A percentile compares a stretch with the other conserved stretches of the same genome.
Conservation (phyloP, 2,113 vertebrate species). For the Mystacornis crossleyi region DNA sequence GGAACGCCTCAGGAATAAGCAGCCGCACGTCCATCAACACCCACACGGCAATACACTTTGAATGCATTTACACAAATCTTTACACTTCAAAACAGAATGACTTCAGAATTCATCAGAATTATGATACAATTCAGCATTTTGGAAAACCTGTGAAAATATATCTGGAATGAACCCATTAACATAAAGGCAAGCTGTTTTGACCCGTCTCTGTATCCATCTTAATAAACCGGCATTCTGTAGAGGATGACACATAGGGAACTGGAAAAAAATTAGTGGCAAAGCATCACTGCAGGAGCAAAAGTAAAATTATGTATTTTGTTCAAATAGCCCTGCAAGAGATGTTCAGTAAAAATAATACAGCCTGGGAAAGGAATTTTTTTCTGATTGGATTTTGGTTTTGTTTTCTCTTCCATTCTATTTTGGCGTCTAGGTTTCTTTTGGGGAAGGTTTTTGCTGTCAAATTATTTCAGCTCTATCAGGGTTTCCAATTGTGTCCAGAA, state of each 20-base stretch:
- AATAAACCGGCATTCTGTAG: neutral
- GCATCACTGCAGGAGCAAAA: neutral
- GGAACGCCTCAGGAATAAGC: too few relatives aligned
- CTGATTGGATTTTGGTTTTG: neutral
- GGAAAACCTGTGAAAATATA: neutral
- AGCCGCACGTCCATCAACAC: too few relatives aligned
- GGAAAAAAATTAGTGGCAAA: neutral
- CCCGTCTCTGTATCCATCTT: neutral
- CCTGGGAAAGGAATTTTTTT: neutral
- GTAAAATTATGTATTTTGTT: neutral
- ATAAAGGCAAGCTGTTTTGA: neutral
- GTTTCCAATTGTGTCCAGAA: neutral
- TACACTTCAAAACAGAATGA: neutral
- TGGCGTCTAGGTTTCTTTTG: neutral
- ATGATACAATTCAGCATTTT: neutral
- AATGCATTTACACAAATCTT: neutral
- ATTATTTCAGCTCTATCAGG: neutral
- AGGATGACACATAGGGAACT: neutral
- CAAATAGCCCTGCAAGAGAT: neutral
- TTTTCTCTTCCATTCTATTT: neutral
- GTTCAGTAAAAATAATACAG: neutral
- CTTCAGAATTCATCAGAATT: neutral
- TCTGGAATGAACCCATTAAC: neutral
- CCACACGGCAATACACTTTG: neutral
- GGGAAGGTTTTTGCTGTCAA: neutral